These are phyloP conservation scores for Heliothis peltigera DNA, from an alignment of 2,888 invertebrate genomes.

Conservation along the genomic window DNA sequence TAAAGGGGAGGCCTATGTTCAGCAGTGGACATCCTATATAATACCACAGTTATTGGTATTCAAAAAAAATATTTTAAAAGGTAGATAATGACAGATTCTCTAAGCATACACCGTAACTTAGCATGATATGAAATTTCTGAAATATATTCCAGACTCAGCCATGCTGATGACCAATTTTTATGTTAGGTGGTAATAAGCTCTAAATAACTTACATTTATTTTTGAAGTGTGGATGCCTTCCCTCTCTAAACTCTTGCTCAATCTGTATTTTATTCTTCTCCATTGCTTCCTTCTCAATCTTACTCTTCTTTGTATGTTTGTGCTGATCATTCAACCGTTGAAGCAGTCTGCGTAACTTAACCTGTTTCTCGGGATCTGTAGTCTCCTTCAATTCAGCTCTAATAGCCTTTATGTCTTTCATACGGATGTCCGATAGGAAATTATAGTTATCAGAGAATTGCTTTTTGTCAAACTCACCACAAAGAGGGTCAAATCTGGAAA, in stretches of 20 bases:
- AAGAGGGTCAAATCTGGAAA: conserved; percentile 94
- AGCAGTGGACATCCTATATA: too few species aligned
- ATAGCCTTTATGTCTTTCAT: conserved; percentile 92
- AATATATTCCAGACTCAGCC: too few species aligned
- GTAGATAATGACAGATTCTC: too few species aligned
- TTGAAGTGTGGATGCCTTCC: conserved; percentile 93
- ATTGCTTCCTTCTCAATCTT: conserved; percentile 87
- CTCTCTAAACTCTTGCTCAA: conserved; percentile 88
- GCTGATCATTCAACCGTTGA: conserved; percentile 94
- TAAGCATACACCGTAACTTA: too few species aligned
- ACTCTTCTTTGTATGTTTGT: conserved; percentile 91
- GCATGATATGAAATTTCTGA: too few species aligned
- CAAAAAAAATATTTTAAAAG: too few species aligned
- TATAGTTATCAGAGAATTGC: conserved; percentile 93
- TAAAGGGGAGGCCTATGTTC: too few species aligned
- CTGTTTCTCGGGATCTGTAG: conserved; percentile 91
- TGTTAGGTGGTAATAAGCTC: too few species aligned
- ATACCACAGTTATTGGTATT: too few species aligned
- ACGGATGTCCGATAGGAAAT: conserved; percentile 93
- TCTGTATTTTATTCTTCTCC: conserved; percentile 89
- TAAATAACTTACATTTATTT: conserved; percentile 84
- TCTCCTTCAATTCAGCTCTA: conserved; percentile 90
- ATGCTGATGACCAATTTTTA: not conserved
- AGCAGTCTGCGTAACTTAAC: conserved; percentile 92
- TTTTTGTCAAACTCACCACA: conserved; percentile 94